Evolutionary conservation across 2,888 invertebrate genomes (phyloP), one percentile per base, ranked within the genome.

Genomic region (Erpobdella octoculata): DNA sequence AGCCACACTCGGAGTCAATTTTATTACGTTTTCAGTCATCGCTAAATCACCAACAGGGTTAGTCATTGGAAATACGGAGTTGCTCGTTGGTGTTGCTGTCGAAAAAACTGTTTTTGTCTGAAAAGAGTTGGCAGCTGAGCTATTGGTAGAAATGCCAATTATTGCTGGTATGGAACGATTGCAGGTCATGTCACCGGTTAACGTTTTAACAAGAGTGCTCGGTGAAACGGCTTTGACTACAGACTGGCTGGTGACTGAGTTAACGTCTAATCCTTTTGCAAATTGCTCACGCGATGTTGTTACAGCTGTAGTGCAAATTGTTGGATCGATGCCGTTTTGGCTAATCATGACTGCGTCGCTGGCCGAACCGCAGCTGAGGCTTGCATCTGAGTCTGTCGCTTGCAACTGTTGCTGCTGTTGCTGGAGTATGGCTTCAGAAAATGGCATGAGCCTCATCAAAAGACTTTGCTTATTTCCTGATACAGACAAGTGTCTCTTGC

Each of bases 401-500:
- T 67, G 67, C 3, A 18, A 18, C 31, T 25, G 67, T 25, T 58
- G 69, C 48, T 69, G 69, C 8, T 69, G 48, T 48, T 69, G 69
- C 58, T 69, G 69, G 1, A 69, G 38, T 2, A 69, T 69, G 6
- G 31, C 58, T n/a, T 69, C 36, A n/a, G 69, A 53, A 36, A 35
- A 69, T 0, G 69, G 69, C 6, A 69, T 21, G 15, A 69, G 46
- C 28, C 69, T 48, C 36, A 58, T n/a, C 33, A 69, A 36, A 4
- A 69, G 37, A 21, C 31, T 58, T 28, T 69, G 69, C 36, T 69
- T 69, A 58, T 69, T 69, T 18, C 69, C 69, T 2, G 69, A 69
- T 3, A 69, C 69, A 4, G 58, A 58, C 9, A 69, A 28, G n/a
- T 69, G 53, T 21, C 69, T 53, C 35, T 69, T 69, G n/a, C 69